phyloP scores from a whole-genome alignment of 1,140 invertebrate genomes.

The Drosophila cardini region DNA sequence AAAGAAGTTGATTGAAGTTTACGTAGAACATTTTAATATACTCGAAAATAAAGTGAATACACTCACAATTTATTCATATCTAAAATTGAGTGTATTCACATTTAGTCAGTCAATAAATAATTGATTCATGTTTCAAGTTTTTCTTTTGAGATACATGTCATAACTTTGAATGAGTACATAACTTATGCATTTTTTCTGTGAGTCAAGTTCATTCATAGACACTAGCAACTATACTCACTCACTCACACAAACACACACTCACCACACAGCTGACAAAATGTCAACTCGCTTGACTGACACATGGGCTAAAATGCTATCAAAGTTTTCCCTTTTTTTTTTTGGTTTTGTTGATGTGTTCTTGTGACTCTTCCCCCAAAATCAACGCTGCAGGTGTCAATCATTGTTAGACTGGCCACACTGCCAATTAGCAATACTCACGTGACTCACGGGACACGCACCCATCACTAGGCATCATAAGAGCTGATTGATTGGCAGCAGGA shows the following conservation, averaged over 20 bases:
- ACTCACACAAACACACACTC: slow-evolving; percentile 13
- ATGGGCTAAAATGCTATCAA: slow-evolving; percentile 29
- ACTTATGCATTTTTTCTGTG: slow-evolving; percentile 26
- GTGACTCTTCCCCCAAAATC: neutral
- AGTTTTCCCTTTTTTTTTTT: neutral
- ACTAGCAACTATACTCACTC: neutral
- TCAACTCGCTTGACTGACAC: slow-evolving; percentile 29
- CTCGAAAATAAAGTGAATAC: neutral
- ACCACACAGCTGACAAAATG: slow-evolving; percentile 21
- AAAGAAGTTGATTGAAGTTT: neutral
- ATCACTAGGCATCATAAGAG: neutral
- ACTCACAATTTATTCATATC: neutral
- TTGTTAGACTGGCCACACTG: slow-evolving; percentile 19
- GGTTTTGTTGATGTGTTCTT: neutral
- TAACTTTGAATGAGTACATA: slow-evolving; percentile 11
- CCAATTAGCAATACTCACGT: slow-evolving; percentile 29
- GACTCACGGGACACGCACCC: slow-evolving; percentile 8
- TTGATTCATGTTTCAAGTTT: neutral
- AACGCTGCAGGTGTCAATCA: slow-evolving; percentile 42
- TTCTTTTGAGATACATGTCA: slow-evolving; percentile 2
- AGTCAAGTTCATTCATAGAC: slow-evolving; percentile 19
- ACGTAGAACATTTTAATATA: too few relatives aligned
- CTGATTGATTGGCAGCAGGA: slow-evolving; percentile 1
- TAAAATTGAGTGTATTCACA: neutral
- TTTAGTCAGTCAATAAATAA: slow-evolving; percentile 1